phyloP scores from a whole-genome alignment of 2,888 invertebrate species.

The Agrotis segetum region DNA sequence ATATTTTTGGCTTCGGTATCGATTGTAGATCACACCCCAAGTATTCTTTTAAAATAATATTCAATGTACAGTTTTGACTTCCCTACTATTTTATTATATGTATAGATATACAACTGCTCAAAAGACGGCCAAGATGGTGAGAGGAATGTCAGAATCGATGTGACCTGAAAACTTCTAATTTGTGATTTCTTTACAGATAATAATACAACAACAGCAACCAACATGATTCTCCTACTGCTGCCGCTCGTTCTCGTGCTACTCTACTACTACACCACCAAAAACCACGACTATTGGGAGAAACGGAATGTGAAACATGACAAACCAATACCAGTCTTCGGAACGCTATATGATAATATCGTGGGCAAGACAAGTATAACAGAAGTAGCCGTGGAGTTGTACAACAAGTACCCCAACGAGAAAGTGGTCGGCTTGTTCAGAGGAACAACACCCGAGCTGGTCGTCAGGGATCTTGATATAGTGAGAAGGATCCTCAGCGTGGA shows the following conservation, averaged over 20 bases:
- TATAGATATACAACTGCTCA: too few species aligned
- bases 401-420: slow-evolving; percentile 78
- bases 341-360: slow-evolving; percentile 71
- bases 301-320: slow-evolving; percentile 77
- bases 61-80: too few species aligned
- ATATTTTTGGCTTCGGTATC: too few species aligned
- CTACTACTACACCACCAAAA: slow-evolving; percentile 75
- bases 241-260: slow-evolving; percentile 60
- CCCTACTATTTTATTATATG: too few species aligned
- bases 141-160: too few species aligned
- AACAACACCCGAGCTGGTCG: slow-evolving; percentile 75
- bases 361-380: slow-evolving; percentile 71
- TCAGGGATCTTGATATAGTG: slow-evolving; percentile 78
- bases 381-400: slow-evolving; percentile 73
- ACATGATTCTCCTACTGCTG: slow-evolving; percentile 64
- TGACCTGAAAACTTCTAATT: too few species aligned
- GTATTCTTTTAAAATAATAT: too few species aligned
- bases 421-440: slow-evolving; percentile 80
- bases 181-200: background rate
- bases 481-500: slow-evolving; percentile 75
- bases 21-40: too few species aligned
- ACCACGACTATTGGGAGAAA: slow-evolving; percentile 78
- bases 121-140: too few species aligned
- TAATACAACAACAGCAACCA: slow-evolving; percentile 2
- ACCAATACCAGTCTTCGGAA: slow-evolving; percentile 79